Evolutionary conservation across 2,113 vertebrate species (phyloP).

Genomic region (Hyla sarda): DNA sequence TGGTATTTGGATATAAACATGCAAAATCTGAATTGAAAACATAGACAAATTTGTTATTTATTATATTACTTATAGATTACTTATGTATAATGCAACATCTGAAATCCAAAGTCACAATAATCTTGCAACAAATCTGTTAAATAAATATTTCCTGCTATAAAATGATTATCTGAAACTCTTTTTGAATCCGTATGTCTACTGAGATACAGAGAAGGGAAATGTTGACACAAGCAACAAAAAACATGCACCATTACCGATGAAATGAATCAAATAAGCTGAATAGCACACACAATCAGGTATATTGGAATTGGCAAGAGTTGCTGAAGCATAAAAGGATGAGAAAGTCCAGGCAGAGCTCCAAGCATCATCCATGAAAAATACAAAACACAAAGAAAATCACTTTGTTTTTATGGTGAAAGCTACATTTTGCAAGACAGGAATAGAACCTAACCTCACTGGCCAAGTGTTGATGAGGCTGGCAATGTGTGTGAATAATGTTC

Average conservation of each 20-base stretch:
- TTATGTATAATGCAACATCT: no score
- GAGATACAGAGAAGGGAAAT: background rate
- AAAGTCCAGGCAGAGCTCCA: background rate
- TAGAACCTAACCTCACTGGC: background rate
- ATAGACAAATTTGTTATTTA: no score
- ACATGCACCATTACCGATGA: background rate
- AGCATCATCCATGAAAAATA: conserved; percentile 30
- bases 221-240: background rate
- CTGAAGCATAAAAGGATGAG: background rate
- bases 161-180: background rate
- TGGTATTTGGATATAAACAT: no score
- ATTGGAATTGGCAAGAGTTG: background rate
- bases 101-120: no score
- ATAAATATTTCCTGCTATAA: no score
- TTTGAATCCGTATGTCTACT: background rate
- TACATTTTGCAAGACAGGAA: background rate
- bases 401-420: conserved; percentile 8
- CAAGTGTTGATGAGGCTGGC: background rate
- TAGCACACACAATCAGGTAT: conserved; percentile 19
- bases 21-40: no score
- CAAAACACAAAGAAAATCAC: background rate
- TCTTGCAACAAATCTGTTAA: no score
- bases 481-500: background rate
- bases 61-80: no score
- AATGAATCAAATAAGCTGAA: background rate